Conservation (phyloP, 2,888 invertebrate species). For the Sarcophaga rosellei region DNA sequence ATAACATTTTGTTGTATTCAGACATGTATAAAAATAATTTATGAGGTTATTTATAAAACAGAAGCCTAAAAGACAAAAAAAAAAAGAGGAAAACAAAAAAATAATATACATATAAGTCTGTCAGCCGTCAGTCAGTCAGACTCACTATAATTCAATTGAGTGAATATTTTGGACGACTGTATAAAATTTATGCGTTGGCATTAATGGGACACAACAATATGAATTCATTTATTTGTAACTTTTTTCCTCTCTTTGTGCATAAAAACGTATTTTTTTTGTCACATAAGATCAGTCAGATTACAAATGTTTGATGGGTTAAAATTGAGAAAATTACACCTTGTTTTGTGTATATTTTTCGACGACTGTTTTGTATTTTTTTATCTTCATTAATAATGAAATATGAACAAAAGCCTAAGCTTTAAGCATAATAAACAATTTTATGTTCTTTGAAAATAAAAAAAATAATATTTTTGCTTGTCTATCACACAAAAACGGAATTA, state of each 20-base stretch:
- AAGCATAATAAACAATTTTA: constrained; percentile 5
- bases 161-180: neutral
- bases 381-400: constrained; percentile 13
- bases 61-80: constrained; percentile 20
- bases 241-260: constrained; percentile 5
- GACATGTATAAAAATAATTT: constrained; percentile 39
- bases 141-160: neutral
- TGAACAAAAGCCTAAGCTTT: constrained; percentile 29
- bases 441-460: neutral
- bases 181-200: constrained; percentile 35
- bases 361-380: neutral
- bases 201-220: constrained; percentile 49
- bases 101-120: neutral
- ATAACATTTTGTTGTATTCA: neutral
- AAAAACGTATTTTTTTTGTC: constrained; percentile 27
- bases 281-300: constrained; percentile 60
- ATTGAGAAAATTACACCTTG: constrained; percentile 45
- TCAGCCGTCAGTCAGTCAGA: neutral
- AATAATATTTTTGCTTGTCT: constrained; percentile 39
- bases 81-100: neutral
- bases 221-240: constrained; percentile 44
- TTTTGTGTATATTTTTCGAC: neutral
- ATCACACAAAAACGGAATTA: constrained; percentile 59
- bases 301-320: constrained; percentile 57
- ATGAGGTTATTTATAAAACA: constrained; percentile 23